Evolutionary conservation across 1,140 invertebrate genomes (phyloP).

Genomic region (Drosophila rhopaloa): DNA sequence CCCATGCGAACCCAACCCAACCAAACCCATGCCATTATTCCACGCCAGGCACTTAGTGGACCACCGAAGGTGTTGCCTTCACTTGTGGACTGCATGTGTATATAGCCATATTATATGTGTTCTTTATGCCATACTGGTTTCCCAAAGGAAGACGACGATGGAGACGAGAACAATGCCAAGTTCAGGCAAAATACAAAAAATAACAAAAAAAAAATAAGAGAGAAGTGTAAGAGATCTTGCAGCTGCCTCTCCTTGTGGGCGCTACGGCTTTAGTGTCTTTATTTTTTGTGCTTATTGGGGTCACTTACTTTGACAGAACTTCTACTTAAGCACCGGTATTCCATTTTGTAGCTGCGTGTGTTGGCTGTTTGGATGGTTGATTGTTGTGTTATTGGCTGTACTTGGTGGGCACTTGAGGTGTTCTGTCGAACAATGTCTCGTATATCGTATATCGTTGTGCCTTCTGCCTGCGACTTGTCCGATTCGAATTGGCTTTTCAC

Average conservation of each 20-base stretch:
- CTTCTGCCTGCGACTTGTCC: slow-evolving; percentile 24
- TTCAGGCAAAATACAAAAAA: slow-evolving; percentile 64
- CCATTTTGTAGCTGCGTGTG: slow-evolving; percentile 75
- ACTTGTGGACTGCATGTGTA: slow-evolving; percentile 57
- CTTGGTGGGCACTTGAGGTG: slow-evolving; percentile 47
- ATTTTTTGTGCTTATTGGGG: slow-evolving; percentile 77
- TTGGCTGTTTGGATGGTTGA: slow-evolving; percentile 24
- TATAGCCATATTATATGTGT: slow-evolving; percentile 43
- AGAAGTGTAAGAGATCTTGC: slow-evolving; percentile 51
- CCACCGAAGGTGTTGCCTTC: slow-evolving; percentile 67
- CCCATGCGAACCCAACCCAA: slow-evolving; percentile 32
- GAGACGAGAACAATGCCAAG: slow-evolving; percentile 74
- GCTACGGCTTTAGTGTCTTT: slow-evolving; percentile 43
- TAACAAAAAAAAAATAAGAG: slow-evolving; percentile 26
- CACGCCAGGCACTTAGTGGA: slow-evolving; percentile 59
- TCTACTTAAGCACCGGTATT: slow-evolving; percentile 84
- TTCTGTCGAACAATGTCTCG: slow-evolving; percentile 35
- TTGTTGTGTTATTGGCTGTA: slow-evolving; percentile 66
- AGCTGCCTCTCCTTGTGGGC: slow-evolving; percentile 56
- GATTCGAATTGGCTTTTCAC: slow-evolving; percentile 39
- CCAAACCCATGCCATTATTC: slow-evolving; percentile 41
- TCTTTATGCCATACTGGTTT: slow-evolving; percentile 78
- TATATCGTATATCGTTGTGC: slow-evolving; percentile 16
- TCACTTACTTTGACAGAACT: slow-evolving; percentile 84
- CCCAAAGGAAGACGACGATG: slow-evolving; percentile 65